phyloP scores from a whole-genome alignment of 1,140 invertebrate genomes.

The Philopotamus ludificatus region DNA sequence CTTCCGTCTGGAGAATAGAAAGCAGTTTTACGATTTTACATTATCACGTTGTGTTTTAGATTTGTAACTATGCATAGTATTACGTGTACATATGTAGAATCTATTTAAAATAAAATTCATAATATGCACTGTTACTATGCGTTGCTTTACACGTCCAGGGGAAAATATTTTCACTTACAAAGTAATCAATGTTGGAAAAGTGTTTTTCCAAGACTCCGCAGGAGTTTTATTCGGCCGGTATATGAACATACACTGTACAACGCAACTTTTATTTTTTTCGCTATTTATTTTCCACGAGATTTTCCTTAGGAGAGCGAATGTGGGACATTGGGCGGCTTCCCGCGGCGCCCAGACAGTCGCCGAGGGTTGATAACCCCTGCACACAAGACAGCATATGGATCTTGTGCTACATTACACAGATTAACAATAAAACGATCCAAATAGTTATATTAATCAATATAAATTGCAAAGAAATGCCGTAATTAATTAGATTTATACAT shows the following conservation, averaged over 20 bases:
- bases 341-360: not conserved
- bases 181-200: not conserved
- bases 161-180: not conserved
- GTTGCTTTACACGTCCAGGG: not conserved
- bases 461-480: too few species aligned
- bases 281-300: not conserved
- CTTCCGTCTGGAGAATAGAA: too few species aligned
- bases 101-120: not conserved
- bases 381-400: not conserved
- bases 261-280: too few species aligned
- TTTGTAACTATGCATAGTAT: not conserved
- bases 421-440: not conserved
- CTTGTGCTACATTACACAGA: not conserved
- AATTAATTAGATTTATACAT: too few species aligned
- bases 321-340: not conserved
- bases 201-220: not conserved
- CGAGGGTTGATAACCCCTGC: not conserved
- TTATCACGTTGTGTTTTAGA: too few species aligned
- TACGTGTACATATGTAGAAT: not conserved
- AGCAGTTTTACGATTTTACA: too few species aligned
- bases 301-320: not conserved
- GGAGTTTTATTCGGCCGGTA: not conserved
- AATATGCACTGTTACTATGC: not conserved
- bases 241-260: too few species aligned
- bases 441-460: not conserved